Percentiles rank a stretch among this genome's conserved stretches.
Evolutionary conservation across 2,113 vertebrate species (phyloP).

Genomic region (Argyrosomus japonicus): DNA sequence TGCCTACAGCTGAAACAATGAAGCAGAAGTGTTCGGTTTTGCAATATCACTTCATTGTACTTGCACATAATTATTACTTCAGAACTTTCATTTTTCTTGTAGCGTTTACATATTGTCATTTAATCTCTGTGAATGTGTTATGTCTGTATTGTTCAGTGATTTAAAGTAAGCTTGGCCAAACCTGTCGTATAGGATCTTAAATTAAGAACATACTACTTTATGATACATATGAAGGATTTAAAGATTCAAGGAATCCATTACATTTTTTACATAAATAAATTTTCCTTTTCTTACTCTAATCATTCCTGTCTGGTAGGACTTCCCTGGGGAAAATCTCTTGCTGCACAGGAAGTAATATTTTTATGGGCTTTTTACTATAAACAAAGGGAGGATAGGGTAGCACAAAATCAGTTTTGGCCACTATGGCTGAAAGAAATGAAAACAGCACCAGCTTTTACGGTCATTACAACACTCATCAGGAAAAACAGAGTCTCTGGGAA

Average conservation of each 20-base stretch:
- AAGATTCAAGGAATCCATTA: constrained; percentile 34
- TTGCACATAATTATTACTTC: constrained; percentile 41
- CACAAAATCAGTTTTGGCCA: constrained; percentile 15
- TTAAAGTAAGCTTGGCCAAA: constrained; percentile 25
- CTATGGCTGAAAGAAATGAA: constrained; percentile 1
- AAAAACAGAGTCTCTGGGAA: constrained; percentile 19
- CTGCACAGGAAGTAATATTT: background rate
- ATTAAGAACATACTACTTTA: constrained; percentile 1
- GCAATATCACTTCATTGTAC: constrained; percentile 34
- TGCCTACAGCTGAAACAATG: constrained; percentile 66
- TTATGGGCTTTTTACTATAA: constrained; percentile 4
- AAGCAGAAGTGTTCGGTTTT: constrained; percentile 49
- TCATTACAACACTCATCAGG: constrained; percentile 20
- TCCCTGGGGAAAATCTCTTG: background rate
- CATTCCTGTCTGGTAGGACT: background rate
- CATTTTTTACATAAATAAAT: constrained; percentile 8
- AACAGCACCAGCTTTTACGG: constrained; percentile 8
- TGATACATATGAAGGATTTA: constrained; percentile 19
- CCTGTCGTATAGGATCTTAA: background rate
- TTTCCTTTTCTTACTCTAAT: constrained; percentile 5
- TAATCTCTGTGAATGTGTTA: constrained; percentile 6
- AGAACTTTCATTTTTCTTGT: constrained; percentile 36
- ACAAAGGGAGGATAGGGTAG: background rate
- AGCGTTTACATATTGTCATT: constrained; percentile 7
- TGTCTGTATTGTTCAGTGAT: constrained; percentile 12